phyloP scores from a whole-genome alignment of 1,140 invertebrate genomes.

The Drosophila funebris region DNA sequence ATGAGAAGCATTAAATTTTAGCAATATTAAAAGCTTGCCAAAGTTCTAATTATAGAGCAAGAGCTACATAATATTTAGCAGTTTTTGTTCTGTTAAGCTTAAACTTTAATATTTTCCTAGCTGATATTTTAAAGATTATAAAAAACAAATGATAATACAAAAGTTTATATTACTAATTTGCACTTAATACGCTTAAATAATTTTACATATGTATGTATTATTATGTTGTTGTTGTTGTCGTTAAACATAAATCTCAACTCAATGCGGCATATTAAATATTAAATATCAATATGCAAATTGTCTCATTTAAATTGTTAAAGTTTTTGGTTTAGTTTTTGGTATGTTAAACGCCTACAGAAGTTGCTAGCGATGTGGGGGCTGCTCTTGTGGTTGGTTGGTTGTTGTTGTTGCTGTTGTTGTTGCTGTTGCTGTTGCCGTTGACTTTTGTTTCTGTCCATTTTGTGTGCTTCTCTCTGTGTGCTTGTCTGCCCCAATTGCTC shows the following conservation, averaged over 20 bases:
- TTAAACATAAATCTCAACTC: conserved; percentile 5
- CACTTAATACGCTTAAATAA: conserved; percentile 2
- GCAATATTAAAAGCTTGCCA: neutral
- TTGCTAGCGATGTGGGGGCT: conserved; percentile 22
- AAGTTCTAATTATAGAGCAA: neutral
- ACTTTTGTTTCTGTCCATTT: conserved; percentile 65
- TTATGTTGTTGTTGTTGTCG: neutral
- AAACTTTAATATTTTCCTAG: neutral
- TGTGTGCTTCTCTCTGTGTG: conserved; percentile 18
- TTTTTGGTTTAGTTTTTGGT: conserved; percentile 12
- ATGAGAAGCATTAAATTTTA: neutral
- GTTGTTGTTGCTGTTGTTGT: conserved; percentile 3
- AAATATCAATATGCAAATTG: conserved; percentile 15
- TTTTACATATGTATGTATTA: neutral
- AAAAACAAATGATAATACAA: neutral
- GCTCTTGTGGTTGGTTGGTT: conserved; percentile 4
- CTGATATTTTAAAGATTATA: neutral
- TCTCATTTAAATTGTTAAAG: conserved; percentile 37
- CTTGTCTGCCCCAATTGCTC: conserved; percentile 13
- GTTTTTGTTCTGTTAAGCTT: too few species aligned
- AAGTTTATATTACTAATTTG: neutral
- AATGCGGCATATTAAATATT: conserved; percentile 1
- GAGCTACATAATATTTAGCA: neutral
- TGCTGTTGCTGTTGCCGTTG: conserved; percentile 41
- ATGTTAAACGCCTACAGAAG: conserved; percentile 4